Base-by-base conservation (phyloP, 2,797 vertebrate genomes). In the Alca torda region DNA sequence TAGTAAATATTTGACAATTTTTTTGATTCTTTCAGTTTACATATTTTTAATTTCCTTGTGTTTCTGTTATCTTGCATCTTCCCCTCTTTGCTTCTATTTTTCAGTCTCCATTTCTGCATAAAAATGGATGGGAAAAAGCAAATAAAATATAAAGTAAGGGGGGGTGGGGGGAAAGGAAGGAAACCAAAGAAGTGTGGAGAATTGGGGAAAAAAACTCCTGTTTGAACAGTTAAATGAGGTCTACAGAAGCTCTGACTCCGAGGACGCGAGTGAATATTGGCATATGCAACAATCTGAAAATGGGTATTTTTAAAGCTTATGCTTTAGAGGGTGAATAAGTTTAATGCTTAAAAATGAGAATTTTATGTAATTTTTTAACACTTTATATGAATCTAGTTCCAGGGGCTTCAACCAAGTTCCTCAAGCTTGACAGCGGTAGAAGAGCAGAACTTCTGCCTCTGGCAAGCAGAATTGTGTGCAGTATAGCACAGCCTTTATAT, bases 401-500 rank as follows among this genome's bases (percentile, higher is more conserved):
- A n/a, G 20, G 31, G 67, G 41, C 48, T 90, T 95, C 57, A 68
- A 6, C 26, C 39, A 50, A 91, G 57, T 87, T 93, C 78, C 69
- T 93, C 33, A 46, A 37, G 56, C 87, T 92, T 63, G 18, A n/a
- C 61, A 68, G 68, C 57, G 87, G 64, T 30, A 51, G 84, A 51
- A 93, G 63, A 87, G 65, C 60, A 87, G 37, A 53, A 57, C n/a
- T 87, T 87, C 28, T 85, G 60, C 87, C 79, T 56, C 31, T 92
- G 76, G 72, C 78, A 92, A 91, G 79, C 87, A 94, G 92, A 85
- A 75, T n/a, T 75, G 9, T 50, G 53, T 64, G 81, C 43, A 83
- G 75, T 39, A 33, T 50, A 80, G 54, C 79, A 96, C 37, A 95
- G 46, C 87, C 84, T 96, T 96, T 73, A 75, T 83, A 90, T 85